These are phyloP conservation scores for Papilio glaucus DNA, from an alignment of 1,140 invertebrate species.

Conservation along the genomic window DNA sequence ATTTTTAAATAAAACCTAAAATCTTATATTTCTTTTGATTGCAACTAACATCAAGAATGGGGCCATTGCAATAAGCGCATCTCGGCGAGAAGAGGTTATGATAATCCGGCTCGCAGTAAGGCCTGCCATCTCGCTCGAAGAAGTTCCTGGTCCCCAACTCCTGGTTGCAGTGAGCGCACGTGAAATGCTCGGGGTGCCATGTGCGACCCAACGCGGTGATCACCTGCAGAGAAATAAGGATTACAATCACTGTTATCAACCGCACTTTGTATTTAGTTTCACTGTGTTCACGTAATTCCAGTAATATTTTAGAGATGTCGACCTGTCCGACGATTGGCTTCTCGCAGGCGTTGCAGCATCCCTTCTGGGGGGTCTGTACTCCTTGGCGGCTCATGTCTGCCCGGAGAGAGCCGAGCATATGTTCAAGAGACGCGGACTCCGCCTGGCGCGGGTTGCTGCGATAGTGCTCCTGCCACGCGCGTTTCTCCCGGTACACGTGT, in stretches of 20 bases:
- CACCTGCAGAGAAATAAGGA: slow-evolving; percentile 83
- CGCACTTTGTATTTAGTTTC: slow-evolving; percentile 14
- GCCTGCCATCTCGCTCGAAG: slow-evolving; percentile 97
- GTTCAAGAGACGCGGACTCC: slow-evolving; percentile 79
- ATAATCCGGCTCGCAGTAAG: slow-evolving; percentile 99
- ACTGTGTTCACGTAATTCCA: slow-evolving; percentile 30
- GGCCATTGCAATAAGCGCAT: slow-evolving; percentile 99
- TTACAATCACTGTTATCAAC: slow-evolving; percentile 29
- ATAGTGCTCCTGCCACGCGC: slow-evolving; percentile 79
- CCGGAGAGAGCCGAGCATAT: slow-evolving; percentile 88
- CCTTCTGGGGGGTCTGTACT: slow-evolving; percentile 98
- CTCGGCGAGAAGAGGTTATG: slow-evolving; percentile 98
- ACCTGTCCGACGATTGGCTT: slow-evolving; percentile 99
- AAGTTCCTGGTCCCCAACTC: slow-evolving; percentile 99
- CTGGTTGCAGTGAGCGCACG: slow-evolving; percentile 97
- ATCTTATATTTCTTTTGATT: neutral
- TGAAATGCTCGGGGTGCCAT: slow-evolving; percentile 99
- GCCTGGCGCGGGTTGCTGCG: slow-evolving; percentile 75
- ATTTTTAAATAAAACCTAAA: neutral
- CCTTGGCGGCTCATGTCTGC: slow-evolving; percentile 98
- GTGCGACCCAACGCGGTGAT: slow-evolving; percentile 98
- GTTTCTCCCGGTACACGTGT: slow-evolving; percentile 75
- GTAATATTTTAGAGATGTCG: slow-evolving; percentile 42
- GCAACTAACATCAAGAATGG: slow-evolving; percentile 96
- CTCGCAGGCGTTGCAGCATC: slow-evolving; percentile 98